Evolutionary conservation across 1,140 invertebrate species (phyloP), one percentile per base, ranked within the genome.

Genomic region (Platorchestia sp.): DNA sequence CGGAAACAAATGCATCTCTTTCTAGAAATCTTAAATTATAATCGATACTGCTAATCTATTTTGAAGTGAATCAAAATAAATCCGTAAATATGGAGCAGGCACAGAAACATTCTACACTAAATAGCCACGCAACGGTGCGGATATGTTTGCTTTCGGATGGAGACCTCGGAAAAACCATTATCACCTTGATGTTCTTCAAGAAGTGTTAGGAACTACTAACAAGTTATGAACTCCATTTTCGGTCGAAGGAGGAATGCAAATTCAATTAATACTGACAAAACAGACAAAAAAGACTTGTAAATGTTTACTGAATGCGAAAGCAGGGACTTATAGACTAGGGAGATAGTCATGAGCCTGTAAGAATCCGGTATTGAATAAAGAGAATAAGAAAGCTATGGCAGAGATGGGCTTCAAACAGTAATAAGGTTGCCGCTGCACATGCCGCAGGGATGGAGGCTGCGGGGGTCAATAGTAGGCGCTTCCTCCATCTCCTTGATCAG

Each of bases 351-450:
- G 27, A 75, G 36, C 14, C 14, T 19, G 14, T 75, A 75, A 19
- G 59, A 27, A 3, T 75, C 27, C 59, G 36, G 10, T 75, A 75
- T 75, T 36, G 59, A 10, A 36, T 22, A 27, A 75, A 1, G 59
- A 75, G 14, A 36, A 75, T 27, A 36, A 75, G 14, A 36, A 10
- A 27, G 10, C 14, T 10, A 75, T 36, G n/a, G n/a, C n/a, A 27
- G 27, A 22, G 59, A 36, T 7, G 10, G 36, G 40, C 6, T 45
- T 93, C 40, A 93, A 0, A 93, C 91, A n/a, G 91, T 93, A 40
- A 93, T 93, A 40, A 93, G 91, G 45, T 93, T 93, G 91, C 91
- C 91, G 45, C 91, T 93, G 45, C 91, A 93, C 91, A 93, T 93
- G 91, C 91, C 91, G 40, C 91, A 93, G 7, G 91, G 91, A 47